These are phyloP conservation scores for Antheraea pernyi DNA, from an alignment of 1,140 invertebrate genomes.

Conservation along the genomic window DNA sequence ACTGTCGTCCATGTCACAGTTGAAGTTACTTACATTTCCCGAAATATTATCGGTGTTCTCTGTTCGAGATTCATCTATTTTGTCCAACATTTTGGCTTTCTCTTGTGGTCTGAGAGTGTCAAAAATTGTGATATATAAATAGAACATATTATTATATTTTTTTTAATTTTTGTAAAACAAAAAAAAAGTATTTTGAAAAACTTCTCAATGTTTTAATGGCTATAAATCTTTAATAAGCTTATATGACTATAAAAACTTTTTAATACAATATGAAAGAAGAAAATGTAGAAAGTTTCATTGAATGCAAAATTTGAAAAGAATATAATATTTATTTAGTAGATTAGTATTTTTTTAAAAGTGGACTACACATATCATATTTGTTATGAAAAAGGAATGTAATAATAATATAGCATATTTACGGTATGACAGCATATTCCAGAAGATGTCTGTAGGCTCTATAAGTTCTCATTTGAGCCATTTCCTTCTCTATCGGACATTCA, in stretches of 20 bases:
- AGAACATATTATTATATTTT: too few species aligned
- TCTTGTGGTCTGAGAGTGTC: conserved; percentile 35
- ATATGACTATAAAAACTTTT: too few species aligned
- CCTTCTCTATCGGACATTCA: conserved; percentile 40
- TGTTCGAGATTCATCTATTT: neutral
- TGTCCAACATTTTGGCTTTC: conserved; percentile 26
- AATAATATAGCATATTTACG: conserved; percentile 38
- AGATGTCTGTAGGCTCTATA: conserved; percentile 49
- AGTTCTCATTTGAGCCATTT: conserved; percentile 35
- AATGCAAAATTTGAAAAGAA: too few species aligned
- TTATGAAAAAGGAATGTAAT: neutral
- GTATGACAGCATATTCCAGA: conserved; percentile 39
- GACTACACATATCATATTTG: too few species aligned
- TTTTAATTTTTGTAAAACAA: too few species aligned
- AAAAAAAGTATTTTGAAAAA: too few species aligned
- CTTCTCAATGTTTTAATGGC: too few species aligned
- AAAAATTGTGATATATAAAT: neutral
- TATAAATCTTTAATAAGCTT: too few species aligned
- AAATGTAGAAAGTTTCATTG: too few species aligned
- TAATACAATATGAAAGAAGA: too few species aligned
- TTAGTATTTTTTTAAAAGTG: too few species aligned
- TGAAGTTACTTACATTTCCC: neutral
- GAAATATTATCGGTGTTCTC: neutral
- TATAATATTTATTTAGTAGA: too few species aligned
- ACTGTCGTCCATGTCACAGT: conserved; percentile 20